These are phyloP conservation scores for Nyleta sp. DNA, from an alignment of 2,888 invertebrate genomes.

Conservation along the genomic window DNA sequence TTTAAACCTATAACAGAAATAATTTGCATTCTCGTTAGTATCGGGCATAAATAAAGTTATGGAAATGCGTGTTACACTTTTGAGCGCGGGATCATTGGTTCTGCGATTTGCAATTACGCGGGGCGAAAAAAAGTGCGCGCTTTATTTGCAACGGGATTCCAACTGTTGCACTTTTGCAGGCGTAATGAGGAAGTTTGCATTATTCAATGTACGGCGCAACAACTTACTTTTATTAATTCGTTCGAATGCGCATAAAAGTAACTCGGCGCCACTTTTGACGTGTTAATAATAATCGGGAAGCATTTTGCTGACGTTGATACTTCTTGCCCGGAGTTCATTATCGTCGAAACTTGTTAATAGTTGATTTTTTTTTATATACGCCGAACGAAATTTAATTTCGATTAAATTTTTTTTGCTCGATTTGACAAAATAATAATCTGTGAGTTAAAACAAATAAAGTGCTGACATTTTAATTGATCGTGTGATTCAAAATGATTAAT, in stretches of 20 bases:
- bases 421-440: too few relatives aligned
- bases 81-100: slow-evolving; percentile 21
- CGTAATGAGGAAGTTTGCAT: background rate
- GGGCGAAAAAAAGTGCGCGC: slow-evolving; percentile 13
- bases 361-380: too few relatives aligned
- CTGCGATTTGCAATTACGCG: slow-evolving; percentile 41
- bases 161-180: slow-evolving; percentile 14
- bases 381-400: too few relatives aligned
- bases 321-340: too few relatives aligned
- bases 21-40: slow-evolving; percentile 61
- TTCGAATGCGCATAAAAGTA: background rate
- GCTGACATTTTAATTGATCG: too few relatives aligned
- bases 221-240: background rate
- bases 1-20: slow-evolving; percentile 89
- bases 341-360: too few relatives aligned
- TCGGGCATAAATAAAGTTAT: slow-evolving; percentile 50
- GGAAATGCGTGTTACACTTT: slow-evolving; percentile 43
- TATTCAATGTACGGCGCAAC: background rate
- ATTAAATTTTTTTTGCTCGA: too few relatives aligned
- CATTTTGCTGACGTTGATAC: too few relatives aligned
- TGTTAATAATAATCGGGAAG: too few relatives aligned
- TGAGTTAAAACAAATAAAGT: too few relatives aligned
- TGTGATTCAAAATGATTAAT: too few relatives aligned
- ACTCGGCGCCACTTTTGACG: too few relatives aligned
- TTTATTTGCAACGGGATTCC: slow-evolving; percentile 20